A percentile compares a stretch with the other conserved stretches of the same genome.
These are phyloP conservation scores for Xiphophorus couchianus DNA, from an alignment of 2,113 vertebrate species.

Conservation along the genomic window DNA sequence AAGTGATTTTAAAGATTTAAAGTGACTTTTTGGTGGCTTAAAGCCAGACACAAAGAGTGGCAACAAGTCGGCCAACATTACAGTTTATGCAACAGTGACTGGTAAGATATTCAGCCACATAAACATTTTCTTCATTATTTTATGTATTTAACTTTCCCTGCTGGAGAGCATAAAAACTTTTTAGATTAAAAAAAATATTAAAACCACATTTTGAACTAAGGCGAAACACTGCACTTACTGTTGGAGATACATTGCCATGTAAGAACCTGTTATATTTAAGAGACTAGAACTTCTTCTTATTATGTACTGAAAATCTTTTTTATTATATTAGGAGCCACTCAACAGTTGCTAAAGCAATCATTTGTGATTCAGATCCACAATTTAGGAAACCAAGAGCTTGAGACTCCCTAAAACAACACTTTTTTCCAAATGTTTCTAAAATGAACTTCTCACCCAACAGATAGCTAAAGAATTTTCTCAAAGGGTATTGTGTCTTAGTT, in stretches of 20 bases:
- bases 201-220: not conserved
- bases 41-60: not conserved
- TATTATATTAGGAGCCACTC: not conserved
- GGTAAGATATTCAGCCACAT: not conserved
- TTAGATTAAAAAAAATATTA: too few relatives aligned
- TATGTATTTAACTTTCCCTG: too few relatives aligned
- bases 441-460: not conserved
- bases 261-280: not conserved
- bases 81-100: not conserved
- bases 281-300: not conserved
- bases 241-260: too few relatives aligned
- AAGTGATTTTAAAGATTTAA: constrained; percentile 34
- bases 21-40: constrained; percentile 26
- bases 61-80: not conserved
- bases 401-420: not conserved
- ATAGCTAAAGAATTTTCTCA: constrained; percentile 23
- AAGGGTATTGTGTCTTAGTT: constrained; percentile 13
- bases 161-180: too few relatives aligned
- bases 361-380: too few relatives aligned
- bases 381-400: not conserved
- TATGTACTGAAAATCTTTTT: too few relatives aligned
- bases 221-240: not conserved
- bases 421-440: not conserved
- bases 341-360: too few relatives aligned
- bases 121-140: not conserved